Evolutionary conservation across 2,888 invertebrate species (phyloP).

Genomic region (Coronaproctus castanopsis): DNA sequence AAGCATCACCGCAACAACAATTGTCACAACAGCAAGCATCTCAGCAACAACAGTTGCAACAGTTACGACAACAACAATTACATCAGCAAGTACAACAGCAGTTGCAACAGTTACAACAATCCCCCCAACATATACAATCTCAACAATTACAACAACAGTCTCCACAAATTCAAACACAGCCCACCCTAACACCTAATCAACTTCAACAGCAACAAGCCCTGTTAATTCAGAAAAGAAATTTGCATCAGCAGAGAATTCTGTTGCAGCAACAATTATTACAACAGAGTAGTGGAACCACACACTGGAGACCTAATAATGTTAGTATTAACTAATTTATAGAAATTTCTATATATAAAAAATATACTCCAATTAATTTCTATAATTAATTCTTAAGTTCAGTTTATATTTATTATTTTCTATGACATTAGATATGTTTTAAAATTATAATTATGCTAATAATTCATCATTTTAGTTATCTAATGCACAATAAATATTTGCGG

Average conservation of each 20-base stretch:
- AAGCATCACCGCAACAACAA: constrained; percentile 35
- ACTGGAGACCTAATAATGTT: constrained; percentile 7
- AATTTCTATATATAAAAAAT: too few relatives aligned
- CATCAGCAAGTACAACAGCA: constrained; percentile 24
- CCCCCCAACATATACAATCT: constrained; percentile 30
- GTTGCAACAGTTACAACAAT: constrained; percentile 25
- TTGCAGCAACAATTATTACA: constrained; percentile 13
- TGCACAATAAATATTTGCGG: too few relatives aligned
- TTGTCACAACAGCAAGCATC: constrained; percentile 32
- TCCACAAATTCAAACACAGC: constrained; percentile 21
- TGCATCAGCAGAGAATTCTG: constrained; percentile 17
- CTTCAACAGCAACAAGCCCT: constrained; percentile 23
- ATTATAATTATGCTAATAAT: too few relatives aligned
- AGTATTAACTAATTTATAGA: not conserved
- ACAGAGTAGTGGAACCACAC: constrained; percentile 6
- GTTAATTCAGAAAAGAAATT: constrained; percentile 18
- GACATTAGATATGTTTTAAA: too few relatives aligned
- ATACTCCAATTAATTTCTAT: too few relatives aligned
- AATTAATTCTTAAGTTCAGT: too few relatives aligned
- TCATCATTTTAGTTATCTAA: too few relatives aligned
- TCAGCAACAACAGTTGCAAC: constrained; percentile 26
- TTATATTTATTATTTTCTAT: too few relatives aligned
- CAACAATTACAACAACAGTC: constrained; percentile 33
- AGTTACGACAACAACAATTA: constrained; percentile 28
- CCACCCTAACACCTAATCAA: constrained; percentile 19